These are phyloP conservation scores for Pardosa pseudoannulata DNA, from an alignment of 2,888 invertebrate species.

Conservation along the genomic window DNA sequence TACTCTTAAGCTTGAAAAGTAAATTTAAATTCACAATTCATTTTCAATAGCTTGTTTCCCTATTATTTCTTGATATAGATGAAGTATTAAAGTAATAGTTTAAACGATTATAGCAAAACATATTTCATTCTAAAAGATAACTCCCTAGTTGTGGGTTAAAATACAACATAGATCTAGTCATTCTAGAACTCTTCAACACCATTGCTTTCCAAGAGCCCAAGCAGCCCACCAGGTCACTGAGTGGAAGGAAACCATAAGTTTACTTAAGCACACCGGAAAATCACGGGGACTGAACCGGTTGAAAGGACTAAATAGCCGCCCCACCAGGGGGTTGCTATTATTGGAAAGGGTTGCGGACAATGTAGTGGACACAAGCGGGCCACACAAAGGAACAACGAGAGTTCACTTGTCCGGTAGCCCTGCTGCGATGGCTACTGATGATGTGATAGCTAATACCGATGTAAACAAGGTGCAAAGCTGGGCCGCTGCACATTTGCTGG, in stretches of 20 bases:
- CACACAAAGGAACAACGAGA: slow-evolving; percentile 22
- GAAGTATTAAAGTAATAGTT: too few species aligned
- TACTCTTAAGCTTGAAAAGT: too few species aligned
- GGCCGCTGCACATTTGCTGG: background rate
- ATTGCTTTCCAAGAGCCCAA: too few species aligned
- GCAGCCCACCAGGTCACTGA: too few species aligned
- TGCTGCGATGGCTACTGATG: slow-evolving; percentile 17
- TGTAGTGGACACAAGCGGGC: slow-evolving; percentile 13
- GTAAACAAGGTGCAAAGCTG: slow-evolving; percentile 41
- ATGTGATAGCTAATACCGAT: slow-evolving; percentile 46
- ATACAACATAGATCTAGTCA: too few species aligned
- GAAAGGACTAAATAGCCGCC: slow-evolving; percentile 53
- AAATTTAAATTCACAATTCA: too few species aligned
- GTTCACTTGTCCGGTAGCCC: slow-evolving; percentile 34
- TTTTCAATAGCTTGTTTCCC: too few species aligned
- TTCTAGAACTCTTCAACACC: too few species aligned
- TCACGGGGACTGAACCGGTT: slow-evolving; percentile 15
- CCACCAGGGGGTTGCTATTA: slow-evolving; percentile 27
- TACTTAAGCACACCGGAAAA: slow-evolving; percentile 43
- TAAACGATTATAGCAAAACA: too few species aligned
- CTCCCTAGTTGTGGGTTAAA: too few species aligned
- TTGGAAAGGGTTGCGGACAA: slow-evolving; percentile 27
- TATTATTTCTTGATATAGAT: too few species aligned
- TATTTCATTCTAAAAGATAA: too few species aligned
- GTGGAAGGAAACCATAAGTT: slow-evolving; percentile 21